Evolutionary conservation across 53 echinoderm and acorn worm species (phyloP).

Genomic region (Arbacia lixula): DNA sequence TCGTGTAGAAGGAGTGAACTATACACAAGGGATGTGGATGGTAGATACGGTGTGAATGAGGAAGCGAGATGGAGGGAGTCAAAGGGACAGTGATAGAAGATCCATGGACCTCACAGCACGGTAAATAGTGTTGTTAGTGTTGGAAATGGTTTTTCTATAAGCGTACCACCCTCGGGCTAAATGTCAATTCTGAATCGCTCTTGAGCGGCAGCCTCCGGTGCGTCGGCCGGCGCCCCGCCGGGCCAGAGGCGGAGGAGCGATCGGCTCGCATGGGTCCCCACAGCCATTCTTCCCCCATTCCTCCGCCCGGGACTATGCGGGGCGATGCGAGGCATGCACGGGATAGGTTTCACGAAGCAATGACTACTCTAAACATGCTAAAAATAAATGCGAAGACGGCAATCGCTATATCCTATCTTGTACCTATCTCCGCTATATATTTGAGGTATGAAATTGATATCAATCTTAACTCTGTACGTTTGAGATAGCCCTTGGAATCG

Average conservation of each 20-base stretch:
- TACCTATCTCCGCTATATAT: too few relatives aligned
- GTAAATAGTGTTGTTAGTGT: slow-evolving; percentile 51
- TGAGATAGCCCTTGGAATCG: too few relatives aligned
- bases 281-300: too few relatives aligned
- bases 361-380: too few relatives aligned
- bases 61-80: not conserved
- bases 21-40: not conserved
- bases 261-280: not conserved
- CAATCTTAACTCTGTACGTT: too few relatives aligned
- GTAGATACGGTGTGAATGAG: not conserved
- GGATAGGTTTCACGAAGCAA: too few relatives aligned
- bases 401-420: too few relatives aligned
- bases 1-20: too few relatives aligned
- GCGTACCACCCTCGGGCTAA: slow-evolving; percentile 31
- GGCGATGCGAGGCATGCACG: not conserved
- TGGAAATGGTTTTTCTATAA: slow-evolving; percentile 52
- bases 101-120: slow-evolving; percentile 32
- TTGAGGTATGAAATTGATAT: too few relatives aligned
- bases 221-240: slow-evolving; percentile 9
- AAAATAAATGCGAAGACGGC: too few relatives aligned
- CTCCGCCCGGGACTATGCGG: too few relatives aligned
- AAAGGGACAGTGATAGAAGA: slow-evolving; percentile 11
- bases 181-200: slow-evolving; percentile 42
- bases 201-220: slow-evolving; percentile 25
- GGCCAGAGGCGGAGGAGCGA: not conserved